Evolutionary conservation across 2,888 invertebrate species (phyloP), one percentile per base, ranked within the genome.

Genomic region (Argynnis bischoffii): DNA sequence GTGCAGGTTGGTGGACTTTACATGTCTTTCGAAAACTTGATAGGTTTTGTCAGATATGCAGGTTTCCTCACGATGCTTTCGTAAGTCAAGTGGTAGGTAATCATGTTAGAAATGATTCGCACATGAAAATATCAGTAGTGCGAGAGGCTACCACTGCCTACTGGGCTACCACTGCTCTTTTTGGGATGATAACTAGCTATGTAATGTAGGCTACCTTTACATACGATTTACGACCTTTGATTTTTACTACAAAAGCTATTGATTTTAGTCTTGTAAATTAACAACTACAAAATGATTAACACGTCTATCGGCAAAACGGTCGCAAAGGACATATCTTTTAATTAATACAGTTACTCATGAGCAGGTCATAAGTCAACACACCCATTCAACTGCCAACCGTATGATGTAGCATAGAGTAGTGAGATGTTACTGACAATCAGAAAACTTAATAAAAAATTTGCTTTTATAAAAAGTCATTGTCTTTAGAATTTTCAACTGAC

Each of bases 301-400:
- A 41, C 69, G 63, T 66, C 16, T 73, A 71, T 69, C 72, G 72
- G 69, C 67, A 16, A 54, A 72, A 71, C 71, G 59, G 55, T 54
- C 69, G 70, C 71, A 68, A 74, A 76, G 80, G 80, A 80, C 78
- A 78, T 72, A 69, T 66, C 54, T 60, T 72, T 70, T 77, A 82
- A 83, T 84, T 85, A 83, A 74, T 77, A 76, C 74, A 73, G 71
- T 80, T 81, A 80, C 72, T 77, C 79, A 68, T 69, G 69, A 63
- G 59, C 72, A 74, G 85, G 84, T 85, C 86, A 85, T 70, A 76
- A 79, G 87, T 85, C 79, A 86, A 86, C 75, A 75, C 74, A 70
- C 61, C 59, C 69, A 69, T 69, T 50, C 57, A 66, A 50, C 54
- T 54, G 55, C 55, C 13, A 50, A 35, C 5, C 48, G 26, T 59